phyloP scores from a whole-genome alignment of 1,140 invertebrate species.

The Lerema accius region DNA sequence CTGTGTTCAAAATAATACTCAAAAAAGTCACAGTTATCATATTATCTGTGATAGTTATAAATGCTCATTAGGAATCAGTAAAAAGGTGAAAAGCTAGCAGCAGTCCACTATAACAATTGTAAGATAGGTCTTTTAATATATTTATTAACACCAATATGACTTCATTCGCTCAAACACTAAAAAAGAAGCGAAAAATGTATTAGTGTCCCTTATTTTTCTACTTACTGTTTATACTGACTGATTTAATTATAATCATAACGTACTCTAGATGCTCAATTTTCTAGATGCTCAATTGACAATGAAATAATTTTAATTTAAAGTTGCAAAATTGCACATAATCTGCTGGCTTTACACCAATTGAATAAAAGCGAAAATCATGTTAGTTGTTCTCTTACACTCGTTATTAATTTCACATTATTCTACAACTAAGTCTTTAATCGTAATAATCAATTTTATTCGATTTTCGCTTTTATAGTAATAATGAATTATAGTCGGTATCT shows the following conservation, averaged over 20 bases:
- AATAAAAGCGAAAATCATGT: conserved; percentile 17
- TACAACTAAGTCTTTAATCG: neutral
- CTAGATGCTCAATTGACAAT: neutral
- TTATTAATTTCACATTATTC: no score
- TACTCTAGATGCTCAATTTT: neutral
- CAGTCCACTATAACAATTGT: no score
- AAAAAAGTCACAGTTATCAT: neutral
- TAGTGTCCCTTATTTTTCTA: no score
- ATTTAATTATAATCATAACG: neutral
- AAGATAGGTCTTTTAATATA: no score
- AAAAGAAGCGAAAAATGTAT: no score
- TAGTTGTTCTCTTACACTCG: no score
- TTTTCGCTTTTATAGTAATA: conserved; percentile 37
- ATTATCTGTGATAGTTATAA: conserved; percentile 13
- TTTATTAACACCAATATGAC: no score
- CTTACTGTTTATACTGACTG: neutral
- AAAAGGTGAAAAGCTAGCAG: conserved; percentile 10
- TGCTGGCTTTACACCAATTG: conserved; percentile 20
- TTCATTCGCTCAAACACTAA: no score
- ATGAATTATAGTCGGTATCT: conserved; percentile 9
- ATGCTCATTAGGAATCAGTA: conserved; percentile 2
- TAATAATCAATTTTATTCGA: neutral
- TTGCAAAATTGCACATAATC: conserved; percentile 5
- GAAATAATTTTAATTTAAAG: neutral
- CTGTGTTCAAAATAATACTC: conserved; percentile 7